These are phyloP conservation scores for Catocala fraxini DNA, from an alignment of 2,888 invertebrate species.

Conservation along the genomic window DNA sequence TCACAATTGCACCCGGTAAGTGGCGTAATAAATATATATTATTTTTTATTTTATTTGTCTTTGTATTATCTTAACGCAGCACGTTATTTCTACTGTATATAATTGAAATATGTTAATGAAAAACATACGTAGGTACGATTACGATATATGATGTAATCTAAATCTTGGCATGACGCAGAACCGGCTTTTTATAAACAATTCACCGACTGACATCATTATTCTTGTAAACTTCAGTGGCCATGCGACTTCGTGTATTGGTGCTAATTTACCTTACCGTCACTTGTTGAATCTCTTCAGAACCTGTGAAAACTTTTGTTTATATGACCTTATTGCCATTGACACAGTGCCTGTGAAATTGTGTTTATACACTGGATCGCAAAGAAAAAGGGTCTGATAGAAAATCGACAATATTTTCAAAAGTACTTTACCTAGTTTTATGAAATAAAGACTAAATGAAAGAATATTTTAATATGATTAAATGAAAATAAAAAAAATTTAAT, in stretches of 20 bases:
- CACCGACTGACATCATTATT: conserved; percentile 5
- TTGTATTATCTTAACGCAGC: neutral
- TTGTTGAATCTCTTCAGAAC: too few relatives aligned
- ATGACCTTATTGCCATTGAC: too few relatives aligned
- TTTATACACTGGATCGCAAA: too few relatives aligned
- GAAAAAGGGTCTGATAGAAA: too few relatives aligned
- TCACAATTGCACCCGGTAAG: too few relatives aligned
- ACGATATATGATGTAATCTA: conserved; percentile 1
- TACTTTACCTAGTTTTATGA: too few relatives aligned
- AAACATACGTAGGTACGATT: neutral
- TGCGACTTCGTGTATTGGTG: neutral
- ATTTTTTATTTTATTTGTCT: neutral
- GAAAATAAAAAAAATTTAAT: too few relatives aligned
- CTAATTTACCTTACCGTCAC: neutral
- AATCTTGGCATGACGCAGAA: conserved; percentile 2
- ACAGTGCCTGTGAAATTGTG: too few relatives aligned
- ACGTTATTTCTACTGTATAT: neutral
- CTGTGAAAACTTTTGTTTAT: too few relatives aligned
- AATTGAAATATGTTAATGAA: conserved; percentile 3
- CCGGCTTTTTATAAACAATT: neutral
- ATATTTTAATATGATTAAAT: too few relatives aligned
- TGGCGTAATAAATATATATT: neutral
- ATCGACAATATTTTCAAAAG: too few relatives aligned
- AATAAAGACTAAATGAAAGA: too few relatives aligned
- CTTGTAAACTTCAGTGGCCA: neutral